Evolutionary conservation across 2,113 vertebrate genomes (phyloP).

Genomic region (Polyodon spathula): DNA sequence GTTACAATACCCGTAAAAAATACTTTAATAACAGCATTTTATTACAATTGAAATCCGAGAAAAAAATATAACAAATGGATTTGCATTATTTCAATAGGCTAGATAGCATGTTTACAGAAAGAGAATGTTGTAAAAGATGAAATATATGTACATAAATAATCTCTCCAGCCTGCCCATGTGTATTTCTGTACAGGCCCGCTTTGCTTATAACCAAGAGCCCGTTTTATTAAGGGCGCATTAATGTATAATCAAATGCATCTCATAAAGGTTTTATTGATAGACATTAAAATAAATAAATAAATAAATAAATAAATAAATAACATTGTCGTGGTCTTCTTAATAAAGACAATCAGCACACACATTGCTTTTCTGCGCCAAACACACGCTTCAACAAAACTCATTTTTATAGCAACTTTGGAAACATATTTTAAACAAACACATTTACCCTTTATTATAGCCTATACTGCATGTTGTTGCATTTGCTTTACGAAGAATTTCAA

Average conservation of each 20-base stretch:
- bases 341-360: constrained; percentile 48
- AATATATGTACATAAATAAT: not conserved
- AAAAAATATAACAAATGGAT: no score
- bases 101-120: no score
- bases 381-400: constrained; percentile 29
- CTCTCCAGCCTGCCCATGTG: constrained; percentile 8
- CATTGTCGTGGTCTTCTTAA: constrained; percentile 71
- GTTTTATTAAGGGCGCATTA: constrained; percentile 91
- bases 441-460: constrained; percentile 45
- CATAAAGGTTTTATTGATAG: constrained; percentile 98
- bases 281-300: no score
- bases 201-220: constrained; percentile 61
- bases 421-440: constrained; percentile 32
- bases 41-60: no score
- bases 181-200: constrained; percentile 28
- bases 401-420: constrained; percentile 40
- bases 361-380: constrained; percentile 32
- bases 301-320: no score
- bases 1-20: no score
- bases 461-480: constrained; percentile 64
- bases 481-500: constrained; percentile 62
- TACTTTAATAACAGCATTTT: no score
- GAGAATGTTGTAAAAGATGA: no score
- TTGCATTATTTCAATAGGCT: no score
- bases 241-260: constrained; percentile 97